Conservation (phyloP, 2,113 vertebrate genomes). For the Centropus unirufus region DNA sequence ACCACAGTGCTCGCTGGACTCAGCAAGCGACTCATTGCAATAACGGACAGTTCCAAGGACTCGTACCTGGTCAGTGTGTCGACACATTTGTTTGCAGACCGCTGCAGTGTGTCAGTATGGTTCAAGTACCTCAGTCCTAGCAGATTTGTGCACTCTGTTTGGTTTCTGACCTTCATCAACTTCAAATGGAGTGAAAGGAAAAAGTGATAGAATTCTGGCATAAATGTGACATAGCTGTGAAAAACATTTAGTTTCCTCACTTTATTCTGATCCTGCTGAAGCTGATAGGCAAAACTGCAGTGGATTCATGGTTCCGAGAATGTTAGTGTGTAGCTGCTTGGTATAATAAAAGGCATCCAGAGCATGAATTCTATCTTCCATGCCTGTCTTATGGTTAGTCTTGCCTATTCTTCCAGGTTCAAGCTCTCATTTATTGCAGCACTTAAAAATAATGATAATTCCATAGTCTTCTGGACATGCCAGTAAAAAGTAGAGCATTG, state of each 20-base stretch:
- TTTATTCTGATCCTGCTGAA: not conserved
- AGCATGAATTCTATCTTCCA: not conserved
- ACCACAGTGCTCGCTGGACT: constrained; percentile 41
- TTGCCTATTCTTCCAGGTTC: not conserved
- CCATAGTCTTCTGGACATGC: not conserved
- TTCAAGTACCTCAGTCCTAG: not conserved
- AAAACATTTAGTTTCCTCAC: not conserved
- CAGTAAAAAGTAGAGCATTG: not conserved
- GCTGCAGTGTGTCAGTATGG: not conserved
- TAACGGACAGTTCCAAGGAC: constrained; percentile 62
- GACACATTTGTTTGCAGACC: constrained; percentile 27
- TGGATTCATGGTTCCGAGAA: not conserved
- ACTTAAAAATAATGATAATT: not conserved
- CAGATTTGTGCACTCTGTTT: not conserved
- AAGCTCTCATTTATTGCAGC: not conserved
- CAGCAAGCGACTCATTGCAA: constrained; percentile 54
- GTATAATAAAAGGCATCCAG: not conserved
- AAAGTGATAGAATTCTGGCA: not conserved
- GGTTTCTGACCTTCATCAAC: not conserved
- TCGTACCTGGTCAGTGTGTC: constrained; percentile 55
- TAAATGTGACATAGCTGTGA: not conserved
- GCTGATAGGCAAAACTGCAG: not conserved
- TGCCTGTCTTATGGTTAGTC: not conserved
- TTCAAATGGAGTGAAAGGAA: not conserved
- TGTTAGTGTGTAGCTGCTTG: not conserved